A percentile compares a stretch with the other conserved stretches of the same genome.
Evolutionary conservation across 2,888 invertebrate genomes (phyloP).

Genomic region (Microdon myrmicae): DNA sequence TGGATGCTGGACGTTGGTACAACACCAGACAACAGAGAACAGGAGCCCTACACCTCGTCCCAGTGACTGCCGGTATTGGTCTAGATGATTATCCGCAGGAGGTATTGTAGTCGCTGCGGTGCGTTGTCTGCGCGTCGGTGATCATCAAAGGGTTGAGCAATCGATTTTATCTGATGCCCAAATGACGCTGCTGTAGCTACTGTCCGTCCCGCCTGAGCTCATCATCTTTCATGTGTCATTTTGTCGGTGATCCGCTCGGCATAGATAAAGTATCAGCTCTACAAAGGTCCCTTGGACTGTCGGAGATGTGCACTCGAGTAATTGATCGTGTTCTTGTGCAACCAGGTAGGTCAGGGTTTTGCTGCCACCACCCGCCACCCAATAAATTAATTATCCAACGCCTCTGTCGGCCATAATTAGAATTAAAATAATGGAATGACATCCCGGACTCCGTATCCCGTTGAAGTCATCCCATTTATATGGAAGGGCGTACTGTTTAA

Average conservation of each 20-base stretch:
- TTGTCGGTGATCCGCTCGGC: conserved; percentile 39
- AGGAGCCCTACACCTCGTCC: conserved; percentile 30
- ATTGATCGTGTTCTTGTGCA: conserved; percentile 34
- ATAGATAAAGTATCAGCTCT: conserved; percentile 25
- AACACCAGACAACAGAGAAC: conserved; percentile 24
- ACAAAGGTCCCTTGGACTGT: conserved; percentile 29
- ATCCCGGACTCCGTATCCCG: too few species aligned
- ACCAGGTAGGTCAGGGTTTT: conserved; percentile 47
- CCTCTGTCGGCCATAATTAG: conserved; percentile 43
- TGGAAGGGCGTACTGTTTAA: conserved; percentile 50
- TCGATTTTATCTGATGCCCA: conserved; percentile 50
- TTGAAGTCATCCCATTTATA: too few species aligned
- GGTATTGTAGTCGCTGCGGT: conserved; percentile 13
- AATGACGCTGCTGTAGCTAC: conserved; percentile 48
- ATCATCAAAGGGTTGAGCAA: conserved; percentile 44
- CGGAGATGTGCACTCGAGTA: conserved; percentile 33
- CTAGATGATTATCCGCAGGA: conserved; percentile 44
- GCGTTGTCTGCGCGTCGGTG: conserved; percentile 30
- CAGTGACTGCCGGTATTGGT: conserved; percentile 26
- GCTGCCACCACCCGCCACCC: conserved; percentile 3
- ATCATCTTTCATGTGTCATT: conserved; percentile 53
- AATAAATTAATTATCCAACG: conserved; percentile 46
- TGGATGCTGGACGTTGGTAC: conserved; percentile 11
- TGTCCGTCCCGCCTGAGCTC: conserved; percentile 38
- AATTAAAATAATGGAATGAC: conserved; percentile 46